Base-by-base conservation (phyloP, 2,888 invertebrate genomes). In the Macrosiphum euphorbiae region DNA sequence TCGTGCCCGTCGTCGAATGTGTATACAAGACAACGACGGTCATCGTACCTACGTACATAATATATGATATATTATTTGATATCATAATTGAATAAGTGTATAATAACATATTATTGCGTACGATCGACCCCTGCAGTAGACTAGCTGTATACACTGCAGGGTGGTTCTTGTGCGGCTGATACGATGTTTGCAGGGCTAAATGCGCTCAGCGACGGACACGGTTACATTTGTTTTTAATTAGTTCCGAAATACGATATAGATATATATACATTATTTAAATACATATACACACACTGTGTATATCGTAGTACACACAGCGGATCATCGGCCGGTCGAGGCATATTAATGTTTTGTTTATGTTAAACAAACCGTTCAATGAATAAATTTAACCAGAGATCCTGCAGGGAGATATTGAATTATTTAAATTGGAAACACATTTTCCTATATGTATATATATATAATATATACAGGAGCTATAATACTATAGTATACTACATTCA, bases 331-430 rank as follows among this genome's bases (percentile, higher is more conserved):
- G 13, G 91, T 47, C 47, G 26, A 61, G 47, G 86, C 58, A 35
- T 58, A 86, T 92, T 92, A 92, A 92, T 92, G 91, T 92, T 86
- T 86, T 87, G 86, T 92, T 92, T 86, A 87, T 86, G 91, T 92
- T 61, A 86, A 92, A 92, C 86, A 35, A 92, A 92, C 61, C 61
- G 47, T 92, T 86, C 91, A 86, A 92, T 86, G 91, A 86, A 92
- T 86, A 86, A 86, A 86, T 92, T 92, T 86, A 86, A 61, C 86
- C 28, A 91, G 44, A 52, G 90, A n/a, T 24, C 67, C 67, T n/a
- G 55, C 52, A 55, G 50, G 61, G 61, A 26, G 47, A 61, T 50
- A 90, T 90, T 90, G 61, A 67, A 90, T 50, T 67, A 90, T 90
- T 90, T 90, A 90, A 90, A 90, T 90, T 90, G 61, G 47, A 90